Evolutionary conservation across 2,888 invertebrate species (phyloP), one percentile per base, ranked within the genome.

Genomic region (Cantharis rustica): DNA sequence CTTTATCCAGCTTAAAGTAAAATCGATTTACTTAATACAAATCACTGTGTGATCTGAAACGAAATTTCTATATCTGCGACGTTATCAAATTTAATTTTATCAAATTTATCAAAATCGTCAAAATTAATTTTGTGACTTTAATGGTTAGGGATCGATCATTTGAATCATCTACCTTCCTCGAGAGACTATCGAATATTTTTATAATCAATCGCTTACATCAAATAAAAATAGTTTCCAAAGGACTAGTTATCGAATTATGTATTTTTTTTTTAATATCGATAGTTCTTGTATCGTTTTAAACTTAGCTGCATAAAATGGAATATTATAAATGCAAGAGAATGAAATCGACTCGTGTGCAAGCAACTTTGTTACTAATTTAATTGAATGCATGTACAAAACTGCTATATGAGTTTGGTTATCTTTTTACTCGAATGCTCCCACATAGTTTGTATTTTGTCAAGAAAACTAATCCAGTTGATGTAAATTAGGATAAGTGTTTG

Each of bases 401-500:
- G 80, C 79, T 80, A 80, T 79, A 80, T 79, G 80, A 77, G 77
- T 68, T 80, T 75, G 79, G 82, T 86, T 86, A 86, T 86, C 86
- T 86, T 86, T 85, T 86, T 86, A 84, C 84, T 85, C 82, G 84
- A 84, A 82, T 85, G 85, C 84, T 81, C 84, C 83, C 83, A 81
- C 83, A 84, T 84, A 86, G 85, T 86, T 86, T 83, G 84, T 84
- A 86, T 86, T 83, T 85, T 85, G 84, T 84, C 84, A 83, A 82
- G 83, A 80, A 77, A 82, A 84, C 83, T 83, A 85, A 85, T 84
- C 83, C 83, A 74, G 81, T 80, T 82, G 85, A 85, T 85, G 85
- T 83, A 84, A 85, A 85, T 84, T 84, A 82, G 84, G 84, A 83
- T 83, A 84, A 84, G 81, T 82, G 80, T 71, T 78, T 79, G 80